A percentile compares a stretch with the other conserved stretches of the same genome.
phyloP scores from a whole-genome alignment of 2,113 vertebrate genomes.

The Empidonax traillii region DNA sequence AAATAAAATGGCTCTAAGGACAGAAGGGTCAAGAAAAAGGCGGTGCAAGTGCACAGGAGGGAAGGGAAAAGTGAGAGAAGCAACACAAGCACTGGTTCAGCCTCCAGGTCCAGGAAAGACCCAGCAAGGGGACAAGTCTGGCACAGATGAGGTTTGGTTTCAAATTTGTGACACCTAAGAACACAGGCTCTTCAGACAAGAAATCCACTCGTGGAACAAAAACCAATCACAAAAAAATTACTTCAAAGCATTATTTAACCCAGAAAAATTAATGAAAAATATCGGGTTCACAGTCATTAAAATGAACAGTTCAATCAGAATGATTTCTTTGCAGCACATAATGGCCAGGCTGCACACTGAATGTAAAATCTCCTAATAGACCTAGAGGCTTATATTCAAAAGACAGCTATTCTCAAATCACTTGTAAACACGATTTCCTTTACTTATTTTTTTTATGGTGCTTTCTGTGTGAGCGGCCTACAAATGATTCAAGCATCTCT shows the following conservation, averaged over 20 bases:
- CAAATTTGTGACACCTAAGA: background rate
- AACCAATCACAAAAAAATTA: background rate
- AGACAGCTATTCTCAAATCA: constrained; percentile 41
- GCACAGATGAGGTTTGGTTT: background rate
- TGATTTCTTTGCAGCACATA: constrained; percentile 23
- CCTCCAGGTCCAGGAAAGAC: background rate
- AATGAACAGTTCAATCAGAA: constrained; percentile 21
- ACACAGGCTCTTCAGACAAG: background rate
- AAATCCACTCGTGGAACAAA: background rate
- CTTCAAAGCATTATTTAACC: constrained; percentile 29
- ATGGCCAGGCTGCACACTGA: background rate
- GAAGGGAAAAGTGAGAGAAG: background rate
- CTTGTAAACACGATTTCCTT: constrained; percentile 32
- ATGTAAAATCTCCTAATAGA: constrained; percentile 26
- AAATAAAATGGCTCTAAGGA: background rate
- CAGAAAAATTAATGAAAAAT: constrained; percentile 31
- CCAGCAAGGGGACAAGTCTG: background rate
- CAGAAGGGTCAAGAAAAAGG: background rate
- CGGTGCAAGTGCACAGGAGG: background rate
- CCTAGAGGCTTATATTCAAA: constrained; percentile 25
- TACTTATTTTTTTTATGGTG: background rate
- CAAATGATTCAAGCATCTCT: background rate
- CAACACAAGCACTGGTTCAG: background rate
- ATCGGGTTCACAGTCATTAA: background rate
- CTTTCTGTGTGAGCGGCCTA: background rate